A percentile compares a stretch with the other conserved stretches of the same genome.
phyloP scores from a whole-genome alignment of 2,888 invertebrate species.

The Drosophila putrida region DNA sequence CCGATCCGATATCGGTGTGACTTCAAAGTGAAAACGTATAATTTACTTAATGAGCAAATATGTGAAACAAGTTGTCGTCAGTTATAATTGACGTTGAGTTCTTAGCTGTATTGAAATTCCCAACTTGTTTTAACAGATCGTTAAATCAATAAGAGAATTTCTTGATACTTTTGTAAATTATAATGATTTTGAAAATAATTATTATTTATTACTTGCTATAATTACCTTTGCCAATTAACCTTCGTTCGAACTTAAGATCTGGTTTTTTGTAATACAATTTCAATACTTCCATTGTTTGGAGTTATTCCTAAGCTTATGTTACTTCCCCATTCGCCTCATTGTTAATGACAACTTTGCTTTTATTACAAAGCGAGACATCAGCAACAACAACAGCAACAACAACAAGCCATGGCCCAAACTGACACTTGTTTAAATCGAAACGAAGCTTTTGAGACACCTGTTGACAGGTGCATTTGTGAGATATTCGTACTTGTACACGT shows the following conservation, averaged over 20 bases:
- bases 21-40: slow-evolving; percentile 61
- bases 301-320: slow-evolving; percentile 7
- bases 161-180: not conserved
- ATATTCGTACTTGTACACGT: slow-evolving; percentile 25
- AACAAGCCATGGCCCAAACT: slow-evolving; percentile 33
- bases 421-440: slow-evolving; percentile 67
- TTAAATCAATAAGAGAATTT: not conserved
- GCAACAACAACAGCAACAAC: slow-evolving; percentile 17
- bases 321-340: slow-evolving; percentile 43
- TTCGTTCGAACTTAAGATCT: slow-evolving; percentile 36
- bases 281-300: slow-evolving; percentile 18
- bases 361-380: slow-evolving; percentile 44
- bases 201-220: slow-evolving; percentile 8
- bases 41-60: slow-evolving; percentile 52
- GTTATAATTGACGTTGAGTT: not conserved
- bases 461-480: slow-evolving; percentile 41
- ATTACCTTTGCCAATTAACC: slow-evolving; percentile 29
- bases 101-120: slow-evolving; percentile 5
- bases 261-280: slow-evolving; percentile 16
- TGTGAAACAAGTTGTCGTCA: slow-evolving; percentile 34
- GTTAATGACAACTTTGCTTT: slow-evolving; percentile 53
- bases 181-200: not conserved
- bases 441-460: slow-evolving; percentile 51
- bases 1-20: slow-evolving; percentile 46
- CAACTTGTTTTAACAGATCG: not conserved